Percentiles rank a stretch among this genome's conserved stretches.
phyloP scores from a whole-genome alignment of 2,797 vertebrate species.

The Danio choprae region DNA sequence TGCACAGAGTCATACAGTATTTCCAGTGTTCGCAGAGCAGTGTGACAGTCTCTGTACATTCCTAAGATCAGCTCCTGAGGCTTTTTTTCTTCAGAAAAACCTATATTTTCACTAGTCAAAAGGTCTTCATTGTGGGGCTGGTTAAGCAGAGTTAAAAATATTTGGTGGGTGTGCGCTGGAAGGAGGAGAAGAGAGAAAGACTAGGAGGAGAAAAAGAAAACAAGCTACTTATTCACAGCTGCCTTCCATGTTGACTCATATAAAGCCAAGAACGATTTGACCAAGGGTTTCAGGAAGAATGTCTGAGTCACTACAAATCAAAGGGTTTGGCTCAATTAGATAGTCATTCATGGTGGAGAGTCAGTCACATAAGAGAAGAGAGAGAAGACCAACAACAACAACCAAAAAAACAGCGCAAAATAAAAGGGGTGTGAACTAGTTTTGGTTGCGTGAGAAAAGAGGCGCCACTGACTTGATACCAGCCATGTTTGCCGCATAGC shows the following conservation, averaged over 20 bases:
- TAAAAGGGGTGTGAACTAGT: constrained; percentile 32
- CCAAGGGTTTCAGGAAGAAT: constrained; percentile 34
- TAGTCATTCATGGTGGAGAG: constrained; percentile 13
- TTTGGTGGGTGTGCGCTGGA: constrained; percentile 34
- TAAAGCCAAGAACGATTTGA: constrained; percentile 38
- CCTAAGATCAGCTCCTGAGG: background rate
- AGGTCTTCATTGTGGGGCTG: constrained; percentile 43
- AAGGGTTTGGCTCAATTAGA: constrained; percentile 35
- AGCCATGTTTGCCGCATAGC: constrained; percentile 44
- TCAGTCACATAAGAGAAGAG: background rate
- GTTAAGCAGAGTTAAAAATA: constrained; percentile 60
- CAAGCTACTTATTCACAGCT: constrained; percentile 50
- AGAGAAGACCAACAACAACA: background rate
- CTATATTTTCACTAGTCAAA: constrained; percentile 30
- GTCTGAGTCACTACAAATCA: constrained; percentile 40
- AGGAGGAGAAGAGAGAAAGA: background rate
- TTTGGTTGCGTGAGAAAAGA: constrained; percentile 63
- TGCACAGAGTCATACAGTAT: background rate
- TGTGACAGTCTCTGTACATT: constrained; percentile 8
- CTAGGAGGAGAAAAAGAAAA: constrained; percentile 32
- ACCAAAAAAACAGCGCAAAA: background rate
- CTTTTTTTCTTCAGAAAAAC: background rate
- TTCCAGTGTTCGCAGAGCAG: constrained; percentile 2
- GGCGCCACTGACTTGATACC: constrained; percentile 51
- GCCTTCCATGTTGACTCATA: constrained; percentile 28